Conservation (phyloP, 92 coral and sea anemone genomes). For the Zoanthus sociatus region DNA sequence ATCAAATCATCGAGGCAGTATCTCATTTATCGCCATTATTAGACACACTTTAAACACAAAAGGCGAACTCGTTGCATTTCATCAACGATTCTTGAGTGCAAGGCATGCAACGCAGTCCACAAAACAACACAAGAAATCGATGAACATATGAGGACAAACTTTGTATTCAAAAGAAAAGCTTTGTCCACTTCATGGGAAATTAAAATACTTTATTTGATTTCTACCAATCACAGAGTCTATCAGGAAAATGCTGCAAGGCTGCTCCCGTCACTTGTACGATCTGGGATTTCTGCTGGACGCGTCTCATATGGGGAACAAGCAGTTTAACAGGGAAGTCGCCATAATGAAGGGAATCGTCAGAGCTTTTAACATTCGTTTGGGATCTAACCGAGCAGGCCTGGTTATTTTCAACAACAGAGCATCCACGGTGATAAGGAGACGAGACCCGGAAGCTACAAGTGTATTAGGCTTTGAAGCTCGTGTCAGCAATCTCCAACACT, state of each 20-base stretch:
- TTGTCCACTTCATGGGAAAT: too few relatives aligned
- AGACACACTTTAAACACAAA: too few relatives aligned
- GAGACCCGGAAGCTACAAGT: neutral
- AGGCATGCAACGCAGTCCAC: too few relatives aligned
- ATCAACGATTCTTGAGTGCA: too few relatives aligned
- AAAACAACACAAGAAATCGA: too few relatives aligned
- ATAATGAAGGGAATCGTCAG: neutral
- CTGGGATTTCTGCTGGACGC: conserved; percentile 24
- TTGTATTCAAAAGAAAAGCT: too few relatives aligned
- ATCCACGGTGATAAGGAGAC: neutral
- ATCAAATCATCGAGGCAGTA: too few relatives aligned
- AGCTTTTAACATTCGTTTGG: neutral
- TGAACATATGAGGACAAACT: too few relatives aligned
- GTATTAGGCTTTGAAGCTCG: neutral
- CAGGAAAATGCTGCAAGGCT: neutral
- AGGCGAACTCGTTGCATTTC: too few relatives aligned
- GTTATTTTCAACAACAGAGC: neutral
- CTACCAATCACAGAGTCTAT: too few relatives aligned
- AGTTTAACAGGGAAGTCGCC: neutral
- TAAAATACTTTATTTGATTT: too few relatives aligned
- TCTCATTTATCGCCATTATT: too few relatives aligned
- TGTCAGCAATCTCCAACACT: neutral
- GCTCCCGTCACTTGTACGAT: neutral
- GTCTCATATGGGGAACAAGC: neutral
- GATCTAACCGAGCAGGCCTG: conserved; percentile 23